Evolutionary conservation across 2,888 invertebrate species (phyloP), one percentile per base, ranked within the genome.

Genomic region (Toxonevra muliebris): DNA sequence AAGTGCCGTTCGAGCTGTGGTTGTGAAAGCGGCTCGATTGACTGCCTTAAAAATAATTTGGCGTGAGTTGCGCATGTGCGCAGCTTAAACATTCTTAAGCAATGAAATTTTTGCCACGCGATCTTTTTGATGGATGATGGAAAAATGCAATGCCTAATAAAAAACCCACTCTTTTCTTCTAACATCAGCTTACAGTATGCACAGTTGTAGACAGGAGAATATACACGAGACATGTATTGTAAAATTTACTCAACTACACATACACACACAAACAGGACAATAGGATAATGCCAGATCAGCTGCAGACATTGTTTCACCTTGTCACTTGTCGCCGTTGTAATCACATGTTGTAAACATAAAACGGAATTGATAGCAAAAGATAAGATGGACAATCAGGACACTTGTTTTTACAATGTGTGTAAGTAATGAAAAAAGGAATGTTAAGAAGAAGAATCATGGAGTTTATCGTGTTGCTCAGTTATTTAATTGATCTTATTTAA

Each of bases 41-140:
- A 70, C 68, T 68, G 66, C 63, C 40, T 61, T 19, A 20, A 65
- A 53, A 15, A 40, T 20, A 63, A 80, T 76, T 79, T 80, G 80
- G 76, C 76, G 79, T 74, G 79, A 76, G 80, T 80, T 79, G 76
- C 76, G 79, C 75, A 77, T 75, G 60, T 62, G 70, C 69, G 60
- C 20, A 17, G 66, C 57, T 53, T 12, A 59, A n/a, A 50, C 20
- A 52, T 40, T 59, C 41, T 19, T 61, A 60, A 43, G 58, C 63
- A 62, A 50, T 61, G 67, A 72, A 53, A 57, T 70, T 70, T 54
- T 68, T 69, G 73, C 74, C 75, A 77, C 75, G 74, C 76, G 75
- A 79, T 66, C 69, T 48, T 11, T 67, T 74, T 78, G 75, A 74
- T 71, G 74, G 71, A 77, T 77, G 69, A 55, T 58, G 30, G 17